Evolutionary conservation across 2,888 invertebrate genomes (phyloP), one percentile per base, ranked within the genome.

Genomic region (Meghimatium bilineatum): DNA sequence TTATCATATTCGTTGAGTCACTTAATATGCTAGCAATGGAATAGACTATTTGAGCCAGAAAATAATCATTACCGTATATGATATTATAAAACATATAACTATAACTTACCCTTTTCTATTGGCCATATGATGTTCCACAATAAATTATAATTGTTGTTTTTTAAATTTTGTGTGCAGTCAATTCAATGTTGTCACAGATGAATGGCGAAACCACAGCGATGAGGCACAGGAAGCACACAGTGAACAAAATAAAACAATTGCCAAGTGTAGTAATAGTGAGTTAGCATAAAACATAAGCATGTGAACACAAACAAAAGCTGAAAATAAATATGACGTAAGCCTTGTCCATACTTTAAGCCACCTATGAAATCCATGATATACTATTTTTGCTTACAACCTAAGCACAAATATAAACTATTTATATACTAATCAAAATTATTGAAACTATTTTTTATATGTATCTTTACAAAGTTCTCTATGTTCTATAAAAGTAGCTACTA

Each of bases 71-170:
- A n/a, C n/a, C n/a, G n/a, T n/a, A n/a, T n/a, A n/a, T n/a, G n/a
- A n/a, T n/a, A 63, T 56, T 3, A 63, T n/a, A 63, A 2, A 63
- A n/a, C 17, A 67, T 23, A 26, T 32, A 17, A 66, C 14, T 26
- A 71, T 14, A 52, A 29, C 74, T 74, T 74, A 74, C 74, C 74
- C 74, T 49, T 52, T 74, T 74, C 74, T 74, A 32, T 29, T 52
- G 72, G 23, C 8, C 69, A 71, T 29, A 12, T 17, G 32, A 52
- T 32, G 26, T 52, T 32, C 52, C 32, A 52, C 20, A 52, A n/a
- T 17, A 52, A 52, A 32, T 74, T 49, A 14, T 52, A 17, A 23
- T 74, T 52, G 49, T 74, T 74, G 17, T 5, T 74, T n/a, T n/a
- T n/a, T n/a, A n/a, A n/a, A 23, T 5, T 17, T 60, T 60, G 17